Conservation (phyloP, 92 coral and sea anemone genomes). For the Epizoanthus scotinus region DNA sequence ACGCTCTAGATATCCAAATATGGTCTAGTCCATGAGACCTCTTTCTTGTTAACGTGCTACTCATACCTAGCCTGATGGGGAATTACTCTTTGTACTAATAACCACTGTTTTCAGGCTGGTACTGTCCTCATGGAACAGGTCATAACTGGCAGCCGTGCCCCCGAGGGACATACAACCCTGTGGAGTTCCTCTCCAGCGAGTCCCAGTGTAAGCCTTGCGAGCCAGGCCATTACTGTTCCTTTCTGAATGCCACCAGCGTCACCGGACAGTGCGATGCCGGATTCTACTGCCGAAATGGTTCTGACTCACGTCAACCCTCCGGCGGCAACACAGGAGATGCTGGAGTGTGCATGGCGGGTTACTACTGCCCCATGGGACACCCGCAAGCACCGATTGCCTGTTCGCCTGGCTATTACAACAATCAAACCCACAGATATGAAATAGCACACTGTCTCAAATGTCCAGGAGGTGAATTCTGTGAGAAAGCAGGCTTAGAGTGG, state of each 20-base stretch:
- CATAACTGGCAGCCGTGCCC: slow-evolving; percentile 89
- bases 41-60: too few relatives aligned
- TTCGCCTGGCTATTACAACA: slow-evolving; percentile 90
- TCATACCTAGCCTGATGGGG: too few relatives aligned
- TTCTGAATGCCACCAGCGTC: slow-evolving; percentile 72
- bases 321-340: slow-evolving; percentile 94
- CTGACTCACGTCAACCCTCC: slow-evolving; percentile 84
- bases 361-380: slow-evolving; percentile 81
- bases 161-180: slow-evolving; percentile 92
- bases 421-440: slow-evolving; percentile 68
- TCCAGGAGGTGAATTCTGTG: slow-evolving; percentile 89
- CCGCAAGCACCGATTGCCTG: slow-evolving; percentile 86
- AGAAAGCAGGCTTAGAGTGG: slow-evolving; percentile 81
- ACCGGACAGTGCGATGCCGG: slow-evolving; percentile 88
- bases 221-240: slow-evolving; percentile 85
- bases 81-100: too few relatives aligned
- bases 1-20: too few relatives aligned
- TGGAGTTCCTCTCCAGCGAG: slow-evolving; percentile 62
- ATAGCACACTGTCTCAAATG: slow-evolving; percentile 73
- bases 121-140: slow-evolving; percentile 90
- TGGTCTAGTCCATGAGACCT: too few relatives aligned
- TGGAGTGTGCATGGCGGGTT: slow-evolving; percentile 89
- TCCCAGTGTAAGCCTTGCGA: slow-evolving; percentile 84
- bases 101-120: slow-evolving; percentile 71
- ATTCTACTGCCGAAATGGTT: slow-evolving; percentile 94